These are phyloP conservation scores for Agonopterix arenella DNA, from an alignment of 2,888 invertebrate genomes.

Conservation along the genomic window DNA sequence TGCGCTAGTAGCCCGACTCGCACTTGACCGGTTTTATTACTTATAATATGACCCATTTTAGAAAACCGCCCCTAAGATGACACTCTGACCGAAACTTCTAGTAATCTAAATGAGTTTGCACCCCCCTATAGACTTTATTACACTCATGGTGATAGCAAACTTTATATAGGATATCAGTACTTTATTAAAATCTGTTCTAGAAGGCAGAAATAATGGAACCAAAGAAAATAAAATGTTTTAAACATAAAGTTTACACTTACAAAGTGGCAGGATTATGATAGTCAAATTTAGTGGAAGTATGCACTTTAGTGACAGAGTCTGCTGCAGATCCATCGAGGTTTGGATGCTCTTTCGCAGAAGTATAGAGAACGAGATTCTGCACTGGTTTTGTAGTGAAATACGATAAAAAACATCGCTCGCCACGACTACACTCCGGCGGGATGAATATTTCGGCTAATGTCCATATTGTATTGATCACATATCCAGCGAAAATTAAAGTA, in stretches of 20 bases:
- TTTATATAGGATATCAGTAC: no score
- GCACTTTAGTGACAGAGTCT: constrained; percentile 72
- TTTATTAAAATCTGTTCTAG: no score
- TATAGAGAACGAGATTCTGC: constrained; percentile 82
- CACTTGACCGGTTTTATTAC: no score
- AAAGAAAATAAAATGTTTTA: background rate
- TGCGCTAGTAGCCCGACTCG: no score
- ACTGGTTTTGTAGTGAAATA: constrained; percentile 81
- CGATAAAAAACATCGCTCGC: constrained; percentile 81
- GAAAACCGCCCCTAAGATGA: no score
- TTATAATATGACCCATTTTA: background rate
- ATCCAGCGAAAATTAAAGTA: constrained; percentile 80
- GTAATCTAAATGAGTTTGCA: no score
- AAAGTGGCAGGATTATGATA: constrained; percentile 69
- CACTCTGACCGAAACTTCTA: no score
- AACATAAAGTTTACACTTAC: constrained; percentile 34
- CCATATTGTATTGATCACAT: constrained; percentile 86
- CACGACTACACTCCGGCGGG: constrained; percentile 80
- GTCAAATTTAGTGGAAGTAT: constrained; percentile 80
- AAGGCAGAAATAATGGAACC: no score
- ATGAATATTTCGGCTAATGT: constrained; percentile 84
- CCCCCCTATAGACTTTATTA: no score
- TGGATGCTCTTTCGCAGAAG: constrained; percentile 79
- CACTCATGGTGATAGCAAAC: no score
- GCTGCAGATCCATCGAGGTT: constrained; percentile 59